These are phyloP conservation scores for Ooceraea biroi DNA, from an alignment of 1,140 invertebrate genomes.

Conservation along the genomic window DNA sequence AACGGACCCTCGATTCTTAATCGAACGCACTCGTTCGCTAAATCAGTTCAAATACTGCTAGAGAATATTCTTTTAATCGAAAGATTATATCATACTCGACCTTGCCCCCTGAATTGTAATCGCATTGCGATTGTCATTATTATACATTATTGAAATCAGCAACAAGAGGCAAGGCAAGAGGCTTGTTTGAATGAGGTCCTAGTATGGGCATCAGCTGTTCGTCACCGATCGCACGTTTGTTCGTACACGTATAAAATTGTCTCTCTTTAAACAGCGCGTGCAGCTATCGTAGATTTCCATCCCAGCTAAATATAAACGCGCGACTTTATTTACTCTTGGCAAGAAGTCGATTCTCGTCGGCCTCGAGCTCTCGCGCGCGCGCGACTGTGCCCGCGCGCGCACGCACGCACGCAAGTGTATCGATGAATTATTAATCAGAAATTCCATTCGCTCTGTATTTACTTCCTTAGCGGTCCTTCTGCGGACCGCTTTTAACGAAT, in stretches of 20 bases:
- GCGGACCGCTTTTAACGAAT: not conserved
- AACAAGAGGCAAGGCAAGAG: too few species aligned
- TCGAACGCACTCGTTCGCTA: not conserved
- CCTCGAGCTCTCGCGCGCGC: conserved; percentile 4
- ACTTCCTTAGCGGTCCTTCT: not conserved
- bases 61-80: conserved; percentile 17
- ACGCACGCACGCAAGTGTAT: conserved; percentile 32
- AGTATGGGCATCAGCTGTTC: not conserved
- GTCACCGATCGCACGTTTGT: not conserved
- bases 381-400: too few species aligned
- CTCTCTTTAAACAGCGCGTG: conserved; percentile 29
- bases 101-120: not conserved
- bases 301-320: conserved; percentile 69
- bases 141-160: too few species aligned
- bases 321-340: conserved; percentile 72
- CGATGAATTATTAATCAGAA: conserved; percentile 63
- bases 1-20: conserved; percentile 11
- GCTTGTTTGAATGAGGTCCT: too few species aligned
- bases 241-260: conserved; percentile 48
- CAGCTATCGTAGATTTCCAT: conserved; percentile 60
- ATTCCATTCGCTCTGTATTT: not conserved
- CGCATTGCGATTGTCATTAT: not conserved
- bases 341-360: conserved; percentile 49
- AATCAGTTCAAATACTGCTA: not conserved
- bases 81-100: conserved; percentile 9